Base-by-base conservation (phyloP, 2,797 vertebrate genomes). In the Myiotriccus ornatus region DNA sequence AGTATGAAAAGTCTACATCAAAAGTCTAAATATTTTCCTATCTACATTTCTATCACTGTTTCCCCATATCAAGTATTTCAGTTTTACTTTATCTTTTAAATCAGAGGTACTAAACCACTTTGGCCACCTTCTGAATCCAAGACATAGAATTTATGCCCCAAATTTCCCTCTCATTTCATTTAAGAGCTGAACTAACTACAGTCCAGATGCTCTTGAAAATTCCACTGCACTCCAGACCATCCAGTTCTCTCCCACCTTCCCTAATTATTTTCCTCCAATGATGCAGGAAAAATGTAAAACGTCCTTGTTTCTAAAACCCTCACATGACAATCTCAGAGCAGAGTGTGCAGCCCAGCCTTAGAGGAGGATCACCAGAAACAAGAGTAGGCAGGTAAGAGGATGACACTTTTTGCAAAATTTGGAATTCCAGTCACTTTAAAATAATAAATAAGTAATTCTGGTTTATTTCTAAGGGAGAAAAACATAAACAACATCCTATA, bases 281-380 rank as follows among this genome's bases (percentile, higher is more conserved):
- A 44, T 71, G n/a, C 39, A 57, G 28, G 27, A 11, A 11, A n/a
- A 84, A 62, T 9, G 18, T 35, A 84, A 75, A 43, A 65, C 35
- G 30, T 27, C 0, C 0, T 24, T 8, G 1, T 55, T 90, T 68
- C 62, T 53, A 32, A 23, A 77, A 47, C 9, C 46, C 20, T n/a
- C 22, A n/a, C 34, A 30, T 4, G 6, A n/a, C 44, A 23, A 46
- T 28, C 30, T 81, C 34, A 70, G 37, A 44, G 10, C 10, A 69
- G 7, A 62, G 1, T 24, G 37, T 5, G 6, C 12, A 80, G 32
- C 7, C 27, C 35, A 88, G 21, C 55, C 85, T 34, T 28, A 49
- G 7, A 71, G 8, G 25, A 68, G 8, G 25, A 68, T 27, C 14
- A 52, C 9, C 32, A 59, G 30, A 35, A 56, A 63, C 44, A 84